Percentiles rank a stretch among this genome's conserved stretches.
Evolutionary conservation across 2,888 invertebrate species (phyloP).

Genomic region (Amphipyra berbera): DNA sequence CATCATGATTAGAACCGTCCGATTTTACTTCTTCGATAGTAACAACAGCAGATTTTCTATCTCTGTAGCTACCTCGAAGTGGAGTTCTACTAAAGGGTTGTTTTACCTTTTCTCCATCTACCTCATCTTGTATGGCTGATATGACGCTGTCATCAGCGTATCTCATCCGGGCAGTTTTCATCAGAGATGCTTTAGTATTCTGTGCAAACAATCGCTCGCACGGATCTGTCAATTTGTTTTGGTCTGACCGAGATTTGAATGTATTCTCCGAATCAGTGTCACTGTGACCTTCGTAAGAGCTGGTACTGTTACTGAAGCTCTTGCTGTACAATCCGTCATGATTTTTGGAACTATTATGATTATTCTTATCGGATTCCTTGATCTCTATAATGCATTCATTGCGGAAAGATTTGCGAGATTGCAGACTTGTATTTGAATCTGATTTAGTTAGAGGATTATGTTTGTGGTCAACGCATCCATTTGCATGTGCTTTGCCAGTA

Average conservation of each 20-base stretch:
- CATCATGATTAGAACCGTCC: slow-evolving; percentile 80
- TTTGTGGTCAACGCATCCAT: slow-evolving; percentile 91
- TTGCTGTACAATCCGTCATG: slow-evolving; percentile 80
- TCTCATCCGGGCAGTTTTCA: slow-evolving; percentile 91
- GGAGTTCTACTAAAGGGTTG: slow-evolving; percentile 79
- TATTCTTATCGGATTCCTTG: slow-evolving; percentile 76
- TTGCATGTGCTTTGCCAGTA: slow-evolving; percentile 94
- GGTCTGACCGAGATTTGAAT: slow-evolving; percentile 76
- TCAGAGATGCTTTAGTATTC: slow-evolving; percentile 90
- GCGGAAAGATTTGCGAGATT: slow-evolving; percentile 82
- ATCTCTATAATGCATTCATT: slow-evolving; percentile 85
- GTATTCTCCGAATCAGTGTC: slow-evolving; percentile 91
- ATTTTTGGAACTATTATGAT: slow-evolving; percentile 69
- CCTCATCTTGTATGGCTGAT: slow-evolving; percentile 78
- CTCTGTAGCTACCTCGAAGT: slow-evolving; percentile 81
- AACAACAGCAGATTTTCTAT: slow-evolving; percentile 83
- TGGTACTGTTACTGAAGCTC: slow-evolving; percentile 90
- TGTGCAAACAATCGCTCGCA: slow-evolving; percentile 89
- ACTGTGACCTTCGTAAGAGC: slow-evolving; percentile 91
- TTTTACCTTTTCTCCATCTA: slow-evolving; percentile 83
- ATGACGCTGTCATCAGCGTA: slow-evolving; percentile 87
- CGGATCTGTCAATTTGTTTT: slow-evolving; percentile 77
- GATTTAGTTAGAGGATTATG: slow-evolving; percentile 84
- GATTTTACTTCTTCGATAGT: slow-evolving; percentile 88
- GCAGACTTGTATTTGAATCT: slow-evolving; percentile 84